Base-by-base conservation (phyloP, 2,888 invertebrate species). In the Cosmopolites sordidus region DNA sequence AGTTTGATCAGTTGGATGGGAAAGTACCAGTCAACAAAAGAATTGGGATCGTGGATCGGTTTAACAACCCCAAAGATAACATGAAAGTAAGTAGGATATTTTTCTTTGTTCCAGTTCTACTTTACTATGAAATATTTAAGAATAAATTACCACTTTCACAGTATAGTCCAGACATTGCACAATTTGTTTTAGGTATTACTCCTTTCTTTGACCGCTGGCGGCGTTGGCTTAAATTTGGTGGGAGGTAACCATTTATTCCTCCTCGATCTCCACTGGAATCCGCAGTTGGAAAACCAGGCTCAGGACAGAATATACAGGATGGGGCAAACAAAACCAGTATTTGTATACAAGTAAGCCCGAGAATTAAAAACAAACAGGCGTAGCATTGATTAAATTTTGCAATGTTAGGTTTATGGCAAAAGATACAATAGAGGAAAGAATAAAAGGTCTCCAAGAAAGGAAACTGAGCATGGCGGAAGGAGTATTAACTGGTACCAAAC, bases 261-360 rank as follows among this genome's bases (percentile, higher is more conserved):
- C 27, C 73, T 94, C 16, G 97, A 98, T 75, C 81, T 93, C 47
- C 96, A 97, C 74, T 98, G 96, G 94, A 98, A 97, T 79, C 97
- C 97, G 0, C 95, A 96, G 67, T 75, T 97, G 41, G 97, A 98
- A 74, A 81, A 86, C 39, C 97, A 97, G 73, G 97, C 96, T 0
- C 92, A 91, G 75, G 97, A 97, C 76, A 79, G 97, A 56, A 86
- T 97, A 57, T 94, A 95, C 75, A 78, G 96, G 55, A 85, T 96
- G 58, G 96, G 96, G 0, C 97, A 97, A 72, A 81, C 73, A 43
- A 89, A 87, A 66, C 73, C 82, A 62, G 94, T 95, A 0, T 78
- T 81, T 63, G 83, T 96, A 44, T 90, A 93, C 73, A 89, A 90
- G 87, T 90, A 66, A 72, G 75, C 69, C 17, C 22, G n/a, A n/a